phyloP scores from a whole-genome alignment of 2,888 invertebrate species.

The Eueremaeus valkanovi region DNA sequence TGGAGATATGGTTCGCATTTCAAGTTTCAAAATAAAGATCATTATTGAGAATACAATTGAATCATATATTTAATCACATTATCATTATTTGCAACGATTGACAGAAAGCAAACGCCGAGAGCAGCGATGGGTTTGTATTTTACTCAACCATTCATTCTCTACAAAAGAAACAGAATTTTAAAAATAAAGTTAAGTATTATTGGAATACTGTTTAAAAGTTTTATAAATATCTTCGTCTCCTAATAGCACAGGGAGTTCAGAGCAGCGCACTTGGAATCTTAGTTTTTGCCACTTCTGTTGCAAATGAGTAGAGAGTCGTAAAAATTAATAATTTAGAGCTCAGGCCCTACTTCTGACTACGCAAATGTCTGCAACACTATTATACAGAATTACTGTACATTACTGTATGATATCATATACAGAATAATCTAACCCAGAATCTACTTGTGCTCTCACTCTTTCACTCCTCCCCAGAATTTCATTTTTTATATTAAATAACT shows the following conservation, averaged over 20 bases:
- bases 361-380: too few species aligned
- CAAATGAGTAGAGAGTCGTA: not conserved
- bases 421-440: too few species aligned
- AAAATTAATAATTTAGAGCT: not conserved
- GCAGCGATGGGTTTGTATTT: not conserved
- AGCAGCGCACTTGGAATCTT: not conserved
- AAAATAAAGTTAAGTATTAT: not conserved
- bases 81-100: not conserved
- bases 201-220: not conserved
- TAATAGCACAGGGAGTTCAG: not conserved
- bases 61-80: not conserved
- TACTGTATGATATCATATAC: too few species aligned
- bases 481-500: too few species aligned
- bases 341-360: not conserved
- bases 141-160: not conserved
- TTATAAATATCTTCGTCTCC: not conserved
- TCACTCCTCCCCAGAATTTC: too few species aligned
- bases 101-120: not conserved
- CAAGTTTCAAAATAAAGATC: not conserved
- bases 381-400: too few species aligned
- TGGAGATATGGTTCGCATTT: not conserved
- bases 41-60: not conserved
- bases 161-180: not conserved
- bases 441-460: too few species aligned
- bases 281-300: not conserved